Base-by-base conservation (phyloP, 1,140 invertebrate genomes). In the Tetragnatha versicolor region DNA sequence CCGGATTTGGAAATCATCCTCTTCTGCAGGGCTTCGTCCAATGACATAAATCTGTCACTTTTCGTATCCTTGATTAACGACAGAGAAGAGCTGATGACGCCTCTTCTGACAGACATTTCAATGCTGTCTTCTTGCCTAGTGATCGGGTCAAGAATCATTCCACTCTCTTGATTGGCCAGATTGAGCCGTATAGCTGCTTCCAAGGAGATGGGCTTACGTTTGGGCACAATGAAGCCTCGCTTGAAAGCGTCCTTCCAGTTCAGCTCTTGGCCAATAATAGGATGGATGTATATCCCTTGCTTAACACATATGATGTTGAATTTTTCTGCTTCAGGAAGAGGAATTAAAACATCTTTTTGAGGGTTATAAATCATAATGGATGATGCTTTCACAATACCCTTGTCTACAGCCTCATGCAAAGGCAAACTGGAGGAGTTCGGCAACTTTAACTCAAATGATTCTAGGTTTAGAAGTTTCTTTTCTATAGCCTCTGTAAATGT, bases 341-440 rank as follows among this genome's bases (percentile, higher is more conserved):
- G 88, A 78, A 95, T 88, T 66, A 91, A 90, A 83, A 92, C 90
- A 25, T 93, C 91, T 45, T 89, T 92, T 84, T 90, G 91, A 5
- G 90, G 89, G 86, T 96, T 92, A 17, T 89, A 84, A 70, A 96
- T 88, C 80, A 92, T 90, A 81, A 91, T 89, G 82, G 91, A 92
- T 76, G 91, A 90, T 83, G 92, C 89, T 80, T 92, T 90, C 66
- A 97, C 89, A 68, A 94, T 85, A 81, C 93, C 94, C 82, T 91
- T 92, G 58, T 90, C 88, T 58, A 96, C 84, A 51, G 96, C 95
- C 78, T 91, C 89, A 85, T 96, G 94, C 80, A 98, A 91, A 83
- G 92, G 94, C 55, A 98, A 88, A 83, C 91, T 92, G 35, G 45
- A n/a, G n/a, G 12, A n/a, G 33, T 3, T 4, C 31, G 25, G 66